These are phyloP conservation scores for Halcyon smyrnensis DNA, from an alignment of 2,797 vertebrate genomes.

Conservation along the genomic window DNA sequence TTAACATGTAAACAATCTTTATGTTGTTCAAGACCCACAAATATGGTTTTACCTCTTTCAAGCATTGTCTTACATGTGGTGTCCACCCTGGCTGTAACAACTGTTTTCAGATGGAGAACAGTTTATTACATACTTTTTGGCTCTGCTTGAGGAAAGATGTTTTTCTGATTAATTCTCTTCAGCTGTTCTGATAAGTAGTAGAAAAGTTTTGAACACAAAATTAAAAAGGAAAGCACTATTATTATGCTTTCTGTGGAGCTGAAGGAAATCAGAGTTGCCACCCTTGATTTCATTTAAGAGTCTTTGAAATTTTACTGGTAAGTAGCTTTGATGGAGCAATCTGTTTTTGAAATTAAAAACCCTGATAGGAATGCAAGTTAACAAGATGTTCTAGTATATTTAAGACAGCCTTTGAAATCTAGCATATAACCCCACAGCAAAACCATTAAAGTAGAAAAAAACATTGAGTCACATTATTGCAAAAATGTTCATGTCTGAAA, in stretches of 20 bases:
- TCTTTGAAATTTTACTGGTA: slow-evolving; percentile 19
- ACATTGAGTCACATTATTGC: fast-evolving
- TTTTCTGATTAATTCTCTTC: not conserved
- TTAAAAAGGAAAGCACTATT: not conserved
- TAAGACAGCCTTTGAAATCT: not conserved
- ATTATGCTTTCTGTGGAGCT: not conserved
- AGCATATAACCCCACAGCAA: not conserved
- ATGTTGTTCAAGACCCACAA: not conserved
- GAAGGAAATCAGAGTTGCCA: not conserved
- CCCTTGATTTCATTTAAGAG: not conserved
- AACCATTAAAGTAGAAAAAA: not conserved
- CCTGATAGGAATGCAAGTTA: not conserved
- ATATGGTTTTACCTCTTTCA: not conserved
- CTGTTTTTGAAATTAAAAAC: not conserved
- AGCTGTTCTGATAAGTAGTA: not conserved
- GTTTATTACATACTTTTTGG: not conserved
- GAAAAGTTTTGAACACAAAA: not conserved
- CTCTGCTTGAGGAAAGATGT: not conserved
- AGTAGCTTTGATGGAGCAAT: slow-evolving; percentile 9
- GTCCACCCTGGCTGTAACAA: not conserved
- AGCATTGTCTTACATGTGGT: not conserved
- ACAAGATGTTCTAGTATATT: not conserved
- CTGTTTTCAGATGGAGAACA: not conserved
- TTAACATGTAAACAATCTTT: not conserved
- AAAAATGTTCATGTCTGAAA: not conserved